These are phyloP conservation scores for Melanostoma scalare DNA, from an alignment of 2,888 invertebrate genomes.

Conservation along the genomic window DNA sequence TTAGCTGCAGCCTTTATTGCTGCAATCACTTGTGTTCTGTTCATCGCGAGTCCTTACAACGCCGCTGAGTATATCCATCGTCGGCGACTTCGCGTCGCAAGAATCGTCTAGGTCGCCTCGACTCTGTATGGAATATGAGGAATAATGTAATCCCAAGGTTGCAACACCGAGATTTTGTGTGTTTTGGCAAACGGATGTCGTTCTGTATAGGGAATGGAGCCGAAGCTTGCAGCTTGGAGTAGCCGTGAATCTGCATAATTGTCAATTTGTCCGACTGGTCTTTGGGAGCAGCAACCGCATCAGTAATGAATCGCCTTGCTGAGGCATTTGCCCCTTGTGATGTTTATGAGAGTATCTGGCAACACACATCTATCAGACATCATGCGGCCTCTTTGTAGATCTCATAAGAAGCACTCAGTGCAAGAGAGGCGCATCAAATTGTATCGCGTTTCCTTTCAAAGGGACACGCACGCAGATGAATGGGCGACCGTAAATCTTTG, in stretches of 20 bases:
- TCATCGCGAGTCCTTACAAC: conserved; percentile 29
- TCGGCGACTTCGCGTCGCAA: not conserved
- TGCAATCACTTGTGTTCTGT: conserved; percentile 42
- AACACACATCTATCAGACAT: conserved; percentile 39
- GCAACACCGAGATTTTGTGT: conserved; percentile 40
- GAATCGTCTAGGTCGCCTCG: conserved; percentile 10
- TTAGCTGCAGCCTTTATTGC: conserved; percentile 47
- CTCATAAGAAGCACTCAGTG: conserved; percentile 31
- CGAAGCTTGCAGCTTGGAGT: not conserved
- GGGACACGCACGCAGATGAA: conserved; percentile 65
- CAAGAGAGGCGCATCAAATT: conserved; percentile 64
- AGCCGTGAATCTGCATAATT: conserved; percentile 67
- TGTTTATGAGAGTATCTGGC: conserved; percentile 55
- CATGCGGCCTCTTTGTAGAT: conserved; percentile 31
- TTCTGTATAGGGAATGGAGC: too few relatives aligned
- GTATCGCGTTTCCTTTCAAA: conserved; percentile 68
- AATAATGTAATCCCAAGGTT: conserved; percentile 56
- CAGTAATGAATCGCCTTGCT: conserved; percentile 37
- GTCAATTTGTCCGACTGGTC: conserved; percentile 58
- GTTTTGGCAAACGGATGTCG: conserved; percentile 41
- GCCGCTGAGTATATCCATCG: conserved; percentile 1
- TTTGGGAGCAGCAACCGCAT: conserved; percentile 8
- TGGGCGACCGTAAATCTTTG: conserved; percentile 62
- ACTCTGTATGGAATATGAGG: conserved; percentile 22
- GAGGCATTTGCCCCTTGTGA: conserved; percentile 33